Evolutionary conservation across 2,113 vertebrate genomes (phyloP).

Genomic region (Xyrauchen texanus): DNA sequence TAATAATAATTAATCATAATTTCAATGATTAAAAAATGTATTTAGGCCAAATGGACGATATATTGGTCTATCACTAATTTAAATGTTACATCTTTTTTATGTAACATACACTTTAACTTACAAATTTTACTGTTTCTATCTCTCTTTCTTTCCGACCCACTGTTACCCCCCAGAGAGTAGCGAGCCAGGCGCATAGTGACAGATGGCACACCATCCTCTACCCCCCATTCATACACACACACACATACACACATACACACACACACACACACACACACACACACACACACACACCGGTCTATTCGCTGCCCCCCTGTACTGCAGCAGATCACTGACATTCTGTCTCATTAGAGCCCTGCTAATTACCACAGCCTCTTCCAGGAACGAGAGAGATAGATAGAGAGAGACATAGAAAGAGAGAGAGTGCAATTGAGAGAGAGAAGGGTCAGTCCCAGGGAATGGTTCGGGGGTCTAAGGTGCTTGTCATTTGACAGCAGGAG

Average conservation of each 20-base stretch:
- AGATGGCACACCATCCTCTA: slow-evolving; percentile 93
- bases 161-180: slow-evolving; percentile 80
- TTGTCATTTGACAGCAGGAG: slow-evolving; percentile 93
- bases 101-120: background rate
- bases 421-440: background rate
- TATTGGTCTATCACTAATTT: background rate
- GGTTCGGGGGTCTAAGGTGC: slow-evolving; percentile 72
- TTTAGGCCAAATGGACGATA: background rate
- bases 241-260: slow-evolving; percentile 68
- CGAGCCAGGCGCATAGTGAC: slow-evolving; percentile 91
- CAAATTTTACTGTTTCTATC: slow-evolving; percentile 12
- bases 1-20: too few relatives aligned
- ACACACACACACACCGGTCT: slow-evolving; percentile 78
- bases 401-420: slow-evolving; percentile 48
- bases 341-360: slow-evolving; percentile 99
- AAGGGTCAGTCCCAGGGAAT: slow-evolving; percentile 60
- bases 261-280: slow-evolving; percentile 64
- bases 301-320: slow-evolving; percentile 87
- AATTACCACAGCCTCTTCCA: slow-evolving; percentile 99
- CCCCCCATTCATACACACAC: slow-evolving; percentile 4
- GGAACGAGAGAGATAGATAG: slow-evolving; percentile 67
- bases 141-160: slow-evolving; percentile 52
- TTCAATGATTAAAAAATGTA: too few relatives aligned
- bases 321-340: slow-evolving; percentile 99
- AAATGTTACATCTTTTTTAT: background rate